Evolutionary conservation across 2,113 vertebrate genomes (phyloP).

Genomic region (human): GRCh38 chr6:52967501-52968000

Average conservation of each 20-base stretch:
- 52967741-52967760: fast-evolving
- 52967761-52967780: not conserved
- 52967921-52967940: too few relatives aligned
- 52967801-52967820: not conserved
- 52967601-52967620: not conserved
- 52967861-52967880: not conserved
- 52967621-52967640: not conserved
- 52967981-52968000: too few relatives aligned
- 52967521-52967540: not conserved
- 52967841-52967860: not conserved
- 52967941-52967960: too few relatives aligned
- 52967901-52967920: too few relatives aligned
- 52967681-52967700: not conserved
- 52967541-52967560: not conserved
- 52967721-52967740: not conserved
- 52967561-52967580: not conserved
- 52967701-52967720: not conserved
- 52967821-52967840: not conserved
- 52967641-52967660: not conserved
- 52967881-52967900: too few relatives aligned
- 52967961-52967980: too few relatives aligned
- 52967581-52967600: not conserved
- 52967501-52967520: not conserved
- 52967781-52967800: not conserved
- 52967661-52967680: not conserved